Base-by-base conservation (phyloP, 2,797 vertebrate genomes). In the Botia almorhae region DNA sequence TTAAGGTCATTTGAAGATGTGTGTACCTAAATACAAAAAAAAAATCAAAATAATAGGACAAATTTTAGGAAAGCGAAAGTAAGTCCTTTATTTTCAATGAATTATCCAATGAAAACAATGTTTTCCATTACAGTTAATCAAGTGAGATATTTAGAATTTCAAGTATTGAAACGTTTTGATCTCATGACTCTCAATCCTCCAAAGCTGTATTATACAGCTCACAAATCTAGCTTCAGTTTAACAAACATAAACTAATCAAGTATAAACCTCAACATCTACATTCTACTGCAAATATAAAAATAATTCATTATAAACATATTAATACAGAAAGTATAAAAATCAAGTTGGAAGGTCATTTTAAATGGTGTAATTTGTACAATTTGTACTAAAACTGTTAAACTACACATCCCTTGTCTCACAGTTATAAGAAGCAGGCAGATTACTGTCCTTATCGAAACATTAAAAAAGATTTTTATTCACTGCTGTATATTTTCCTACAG, bases 241-340 rank as follows among this genome's bases (percentile, higher is more conserved):
- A 64, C 63, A 77, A 83, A 81, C 80, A 43, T 48, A 72, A 51
- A 56, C 69, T 76, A 65, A 74, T 83, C 69, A 87, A 81, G 86
- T 87, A 80, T 83, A 82, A 86, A 87, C 61, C 63, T 76, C 78
- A 79, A 65, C 69, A 81, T 81, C 78, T 87, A 81, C 51, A 23
- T 43, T 61, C 63, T 70, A 85, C 74, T 76, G 67, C 69, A 81
- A 75, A 81, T 88, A 83, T 85, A 84, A 82, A 87, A 86, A 88
- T 71, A 74, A 77, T 83, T 84, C 74, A 85, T 81, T 83, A 86
- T 68, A 58, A 84, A 86, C 36, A 51, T 76, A 65, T 74, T 76
- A 87, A 87, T 90, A 90, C 61, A 63, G 89, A 89, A 91, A 89
- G 88, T 89, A 89, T 85, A 90, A 89, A 91, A 87, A 69, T 87